Conservation (phyloP, 2,113 vertebrate species). For the Cryptoleucopteryx plumbea region DNA sequence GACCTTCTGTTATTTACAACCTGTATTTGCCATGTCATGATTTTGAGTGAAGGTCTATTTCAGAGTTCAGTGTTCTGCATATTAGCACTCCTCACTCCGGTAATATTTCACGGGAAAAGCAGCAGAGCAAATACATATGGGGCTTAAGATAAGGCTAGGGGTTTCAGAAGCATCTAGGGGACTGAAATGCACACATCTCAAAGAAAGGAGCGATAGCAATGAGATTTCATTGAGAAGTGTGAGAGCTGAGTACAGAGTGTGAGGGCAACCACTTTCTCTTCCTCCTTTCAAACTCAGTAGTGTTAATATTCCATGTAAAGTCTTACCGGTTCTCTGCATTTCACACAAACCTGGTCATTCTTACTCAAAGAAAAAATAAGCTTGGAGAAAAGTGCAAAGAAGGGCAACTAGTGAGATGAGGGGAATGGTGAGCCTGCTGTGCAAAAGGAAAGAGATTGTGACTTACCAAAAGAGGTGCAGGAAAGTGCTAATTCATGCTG, state of each 20-base stretch:
- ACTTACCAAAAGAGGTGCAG: not conserved
- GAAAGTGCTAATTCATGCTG: not conserved
- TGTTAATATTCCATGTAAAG: not conserved
- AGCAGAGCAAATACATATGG: not conserved
- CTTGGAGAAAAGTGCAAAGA: not conserved
- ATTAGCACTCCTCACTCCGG: not conserved
- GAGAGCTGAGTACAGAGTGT: not conserved
- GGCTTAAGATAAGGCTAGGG: not conserved
- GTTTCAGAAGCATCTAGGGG: not conserved
- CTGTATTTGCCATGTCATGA: not conserved
- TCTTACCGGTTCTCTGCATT: not conserved
- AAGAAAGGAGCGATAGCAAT: not conserved
- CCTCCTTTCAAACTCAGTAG: not conserved
- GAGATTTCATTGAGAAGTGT: not conserved
- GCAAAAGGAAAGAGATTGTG: not conserved
- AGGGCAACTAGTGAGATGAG: not conserved
- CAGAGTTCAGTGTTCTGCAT: not conserved
- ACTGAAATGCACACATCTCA: not conserved
- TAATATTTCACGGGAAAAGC: not conserved
- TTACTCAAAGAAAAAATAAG: not conserved
- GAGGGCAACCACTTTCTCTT: not conserved
- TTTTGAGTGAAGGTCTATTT: not conserved
- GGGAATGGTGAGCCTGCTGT: not conserved
- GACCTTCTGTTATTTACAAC: not conserved
- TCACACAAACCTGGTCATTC: not conserved